Conservation (phyloP, 2,797 vertebrate genomes). For the Sebastes kiyomatsui region DNA sequence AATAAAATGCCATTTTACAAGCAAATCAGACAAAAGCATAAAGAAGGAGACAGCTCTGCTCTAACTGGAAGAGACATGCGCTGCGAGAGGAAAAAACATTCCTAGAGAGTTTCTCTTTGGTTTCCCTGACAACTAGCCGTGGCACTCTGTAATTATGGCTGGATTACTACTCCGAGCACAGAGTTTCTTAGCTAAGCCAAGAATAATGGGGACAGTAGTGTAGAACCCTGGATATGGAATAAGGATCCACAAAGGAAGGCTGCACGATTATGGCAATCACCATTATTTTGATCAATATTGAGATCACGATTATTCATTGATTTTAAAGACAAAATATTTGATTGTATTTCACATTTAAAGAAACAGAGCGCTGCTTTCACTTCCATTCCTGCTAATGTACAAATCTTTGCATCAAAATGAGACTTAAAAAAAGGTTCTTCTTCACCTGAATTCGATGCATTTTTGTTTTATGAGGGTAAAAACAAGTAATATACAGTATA, state of each 20-base stretch:
- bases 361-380: no score
- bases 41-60: constrained; percentile 24
- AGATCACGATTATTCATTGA: no score
- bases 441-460: no score
- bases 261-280: not conserved
- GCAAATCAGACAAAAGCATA: constrained; percentile 25
- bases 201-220: constrained; percentile 39
- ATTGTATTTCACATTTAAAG: no score
- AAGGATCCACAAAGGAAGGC: not conserved
- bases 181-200: constrained; percentile 55
- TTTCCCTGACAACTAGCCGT: constrained; percentile 80
- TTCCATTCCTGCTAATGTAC: no score
- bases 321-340: no score
- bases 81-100: constrained; percentile 69
- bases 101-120: constrained; percentile 78
- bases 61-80: constrained; percentile 40
- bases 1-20: constrained; percentile 12
- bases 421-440: no score
- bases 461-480: no score
- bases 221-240: constrained; percentile 19
- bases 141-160: constrained; percentile 77
- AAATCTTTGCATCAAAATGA: no score
- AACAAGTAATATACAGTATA: no score
- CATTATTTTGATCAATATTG: no score
- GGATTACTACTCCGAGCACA: constrained; percentile 73